Conservation (phyloP, 2,888 invertebrate genomes). For the Lepidonotus clava region DNA sequence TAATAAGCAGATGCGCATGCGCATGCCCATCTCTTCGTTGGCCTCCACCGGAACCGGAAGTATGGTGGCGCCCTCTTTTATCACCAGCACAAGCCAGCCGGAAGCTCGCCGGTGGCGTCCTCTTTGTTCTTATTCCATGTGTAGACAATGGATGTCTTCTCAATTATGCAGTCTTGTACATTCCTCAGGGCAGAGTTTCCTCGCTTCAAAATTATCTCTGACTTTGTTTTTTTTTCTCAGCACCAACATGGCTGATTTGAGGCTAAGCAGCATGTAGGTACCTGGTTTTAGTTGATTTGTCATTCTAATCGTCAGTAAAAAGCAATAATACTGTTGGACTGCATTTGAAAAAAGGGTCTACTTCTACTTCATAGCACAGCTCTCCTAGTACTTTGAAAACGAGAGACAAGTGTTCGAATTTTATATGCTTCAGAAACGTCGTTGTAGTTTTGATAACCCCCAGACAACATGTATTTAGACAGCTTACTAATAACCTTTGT, state of each 20-base stretch:
- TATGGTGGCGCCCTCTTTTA: slow-evolving; percentile 29
- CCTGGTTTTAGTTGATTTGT: background rate
- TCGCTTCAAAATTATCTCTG: slow-evolving; percentile 46
- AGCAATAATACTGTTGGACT: slow-evolving; percentile 13
- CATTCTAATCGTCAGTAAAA: background rate
- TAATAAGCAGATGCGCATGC: background rate
- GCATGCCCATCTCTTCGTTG: slow-evolving; percentile 27
- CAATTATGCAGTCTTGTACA: slow-evolving; percentile 48
- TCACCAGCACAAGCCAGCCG: background rate
- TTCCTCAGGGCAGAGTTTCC: slow-evolving; percentile 39
- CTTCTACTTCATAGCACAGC: too few species aligned
- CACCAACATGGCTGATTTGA: background rate
- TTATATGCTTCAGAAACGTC: slow-evolving; percentile 2
- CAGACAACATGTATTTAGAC: background rate
- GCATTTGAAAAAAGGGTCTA: background rate
- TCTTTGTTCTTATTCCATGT: slow-evolving; percentile 48
- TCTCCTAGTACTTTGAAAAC: background rate
- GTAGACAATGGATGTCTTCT: slow-evolving; percentile 26
- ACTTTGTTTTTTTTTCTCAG: background rate
- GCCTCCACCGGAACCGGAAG: slow-evolving; percentile 39
- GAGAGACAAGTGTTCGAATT: background rate
- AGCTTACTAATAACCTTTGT: too few species aligned
- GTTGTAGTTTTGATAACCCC: background rate
- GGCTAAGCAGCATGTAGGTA: background rate
- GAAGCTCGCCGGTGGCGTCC: slow-evolving; percentile 17